Conservation (phyloP, 2,888 invertebrate species). For the Sipha maydis region DNA sequence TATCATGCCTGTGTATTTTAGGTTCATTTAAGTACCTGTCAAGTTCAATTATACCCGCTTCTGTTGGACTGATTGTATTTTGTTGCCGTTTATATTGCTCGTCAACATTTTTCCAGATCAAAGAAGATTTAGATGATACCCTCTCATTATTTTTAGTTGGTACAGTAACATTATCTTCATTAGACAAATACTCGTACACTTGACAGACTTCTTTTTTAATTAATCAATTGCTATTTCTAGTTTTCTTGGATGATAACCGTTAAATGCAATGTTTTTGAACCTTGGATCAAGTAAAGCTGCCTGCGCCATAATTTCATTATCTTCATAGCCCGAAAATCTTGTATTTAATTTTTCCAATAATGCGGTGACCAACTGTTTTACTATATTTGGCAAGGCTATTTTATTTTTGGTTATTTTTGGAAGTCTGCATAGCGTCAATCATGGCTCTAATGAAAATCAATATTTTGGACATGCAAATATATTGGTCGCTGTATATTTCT, state of each 20-base stretch:
- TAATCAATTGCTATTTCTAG: not conserved
- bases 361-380: not conserved
- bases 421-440: not conserved
- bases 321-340: not conserved
- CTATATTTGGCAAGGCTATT: not conserved
- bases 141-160: not conserved
- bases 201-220: slow-evolving; percentile 8
- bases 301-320: no score
- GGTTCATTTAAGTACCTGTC: not conserved
- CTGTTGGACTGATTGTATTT: not conserved
- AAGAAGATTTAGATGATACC: not conserved
- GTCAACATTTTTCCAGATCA: not conserved
- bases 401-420: not conserved
- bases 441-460: not conserved
- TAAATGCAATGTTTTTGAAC: slow-evolving; percentile 3
- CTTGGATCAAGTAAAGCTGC: slow-evolving; percentile 1
- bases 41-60: not conserved
- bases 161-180: not conserved
- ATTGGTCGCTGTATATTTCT: not conserved
- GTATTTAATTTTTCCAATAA: not conserved
- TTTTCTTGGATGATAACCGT: not conserved
- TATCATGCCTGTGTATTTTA: not conserved
- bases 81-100: not conserved
- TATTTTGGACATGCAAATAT: not conserved
- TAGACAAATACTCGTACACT: not conserved